Evolutionary conservation across 1,140 invertebrate genomes (phyloP).

Genomic region (Elymnias hypermnestra): DNA sequence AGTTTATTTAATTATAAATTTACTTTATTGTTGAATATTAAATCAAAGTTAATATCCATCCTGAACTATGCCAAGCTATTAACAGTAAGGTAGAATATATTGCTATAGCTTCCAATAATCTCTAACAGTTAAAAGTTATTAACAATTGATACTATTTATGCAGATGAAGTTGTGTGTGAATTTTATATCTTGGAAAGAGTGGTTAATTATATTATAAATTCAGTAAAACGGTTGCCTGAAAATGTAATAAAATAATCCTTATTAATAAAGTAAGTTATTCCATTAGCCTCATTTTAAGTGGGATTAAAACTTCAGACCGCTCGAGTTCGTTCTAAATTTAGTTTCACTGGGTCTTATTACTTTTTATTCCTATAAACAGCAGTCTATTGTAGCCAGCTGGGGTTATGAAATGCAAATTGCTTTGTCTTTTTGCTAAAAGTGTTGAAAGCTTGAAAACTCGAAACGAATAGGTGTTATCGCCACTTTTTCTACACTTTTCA

Average conservation of each 20-base stretch:
- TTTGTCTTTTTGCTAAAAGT: slow-evolving; percentile 20
- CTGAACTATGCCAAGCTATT: too few species aligned
- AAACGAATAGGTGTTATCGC: slow-evolving; percentile 22
- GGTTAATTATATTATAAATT: not conserved
- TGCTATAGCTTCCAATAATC: too few species aligned
- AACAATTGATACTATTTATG: too few species aligned
- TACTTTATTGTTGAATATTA: too few species aligned
- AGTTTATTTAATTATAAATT: too few species aligned
- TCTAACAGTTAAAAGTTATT: too few species aligned
- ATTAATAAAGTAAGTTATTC: slow-evolving; percentile 16
- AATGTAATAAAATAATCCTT: slow-evolving; percentile 10
- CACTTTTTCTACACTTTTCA: slow-evolving; percentile 18
- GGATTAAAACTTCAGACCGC: slow-evolving; percentile 16
- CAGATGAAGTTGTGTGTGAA: too few species aligned
- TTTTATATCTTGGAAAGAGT: not conserved
- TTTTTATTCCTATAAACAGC: slow-evolving; percentile 19
- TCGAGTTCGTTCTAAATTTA: slow-evolving; percentile 22
- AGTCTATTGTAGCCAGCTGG: slow-evolving; percentile 14
- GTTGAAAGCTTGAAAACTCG: slow-evolving; percentile 16
- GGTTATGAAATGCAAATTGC: slow-evolving; percentile 21
- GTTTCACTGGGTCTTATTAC: slow-evolving; percentile 9
- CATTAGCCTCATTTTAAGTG: slow-evolving; percentile 16
- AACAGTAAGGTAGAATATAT: too few species aligned
- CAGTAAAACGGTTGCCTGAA: not conserved
- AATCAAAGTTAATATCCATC: too few species aligned